A percentile compares a stretch with the other conserved stretches of the same genome.
phyloP scores from a whole-genome alignment of 1,140 invertebrate species.

The Cotesia glomerata region DNA sequence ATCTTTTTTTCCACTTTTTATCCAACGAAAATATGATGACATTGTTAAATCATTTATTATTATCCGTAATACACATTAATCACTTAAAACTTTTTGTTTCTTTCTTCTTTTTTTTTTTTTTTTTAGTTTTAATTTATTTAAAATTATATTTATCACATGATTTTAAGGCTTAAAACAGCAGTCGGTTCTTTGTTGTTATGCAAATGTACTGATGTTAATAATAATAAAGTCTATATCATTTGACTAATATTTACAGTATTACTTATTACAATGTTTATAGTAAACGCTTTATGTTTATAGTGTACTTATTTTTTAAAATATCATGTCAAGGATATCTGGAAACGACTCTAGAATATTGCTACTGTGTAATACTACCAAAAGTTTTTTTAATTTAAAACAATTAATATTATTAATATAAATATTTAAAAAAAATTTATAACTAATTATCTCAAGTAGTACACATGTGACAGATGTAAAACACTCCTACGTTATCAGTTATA shows the following conservation, averaged over 20 bases:
- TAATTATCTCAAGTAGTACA: background rate
- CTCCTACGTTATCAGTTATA: background rate
- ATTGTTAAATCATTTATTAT: conserved; percentile 53
- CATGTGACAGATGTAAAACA: conserved; percentile 18
- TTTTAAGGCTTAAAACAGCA: background rate
- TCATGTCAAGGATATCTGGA: too few species aligned
- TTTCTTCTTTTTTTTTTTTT: background rate
- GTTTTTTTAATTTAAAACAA: background rate
- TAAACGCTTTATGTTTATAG: background rate
- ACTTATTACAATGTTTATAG: too few species aligned
- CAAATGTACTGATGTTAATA: background rate
- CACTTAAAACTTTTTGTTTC: background rate
- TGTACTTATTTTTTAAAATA: background rate
- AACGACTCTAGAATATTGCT: too few species aligned
- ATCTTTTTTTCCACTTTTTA: conserved; percentile 72
- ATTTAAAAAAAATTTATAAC: background rate
- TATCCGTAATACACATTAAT: conserved; percentile 14
- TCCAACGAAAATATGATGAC: conserved; percentile 77
- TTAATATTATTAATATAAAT: background rate
- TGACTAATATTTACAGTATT: too few species aligned
- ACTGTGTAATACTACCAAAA: too few species aligned
- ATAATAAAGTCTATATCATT: background rate
- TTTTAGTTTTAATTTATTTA: background rate
- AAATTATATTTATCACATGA: background rate
- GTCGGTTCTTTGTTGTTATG: background rate